Evolutionary conservation across 2,888 invertebrate genomes (phyloP).

Genomic region (Cheilosia grossa): DNA sequence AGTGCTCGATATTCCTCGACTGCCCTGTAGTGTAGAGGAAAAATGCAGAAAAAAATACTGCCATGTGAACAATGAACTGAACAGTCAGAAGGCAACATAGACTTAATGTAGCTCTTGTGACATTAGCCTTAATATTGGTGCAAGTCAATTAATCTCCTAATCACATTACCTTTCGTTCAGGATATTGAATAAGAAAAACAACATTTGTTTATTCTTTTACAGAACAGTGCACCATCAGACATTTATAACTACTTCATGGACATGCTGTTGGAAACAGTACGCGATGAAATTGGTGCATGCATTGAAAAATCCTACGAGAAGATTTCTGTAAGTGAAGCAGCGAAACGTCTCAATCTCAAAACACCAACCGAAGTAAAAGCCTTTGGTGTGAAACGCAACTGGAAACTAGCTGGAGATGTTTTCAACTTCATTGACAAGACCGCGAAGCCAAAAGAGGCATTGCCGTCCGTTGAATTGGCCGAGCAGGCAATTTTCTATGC

Average conservation of each 20-base stretch:
- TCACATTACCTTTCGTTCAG: neutral
- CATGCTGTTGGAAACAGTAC: constrained; percentile 95
- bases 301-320: constrained; percentile 98
- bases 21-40: neutral
- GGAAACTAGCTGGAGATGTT: constrained; percentile 91
- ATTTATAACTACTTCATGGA: constrained; percentile 99
- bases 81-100: too few relatives aligned
- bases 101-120: too few relatives aligned
- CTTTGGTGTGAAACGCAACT: constrained; percentile 93
- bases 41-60: too few relatives aligned
- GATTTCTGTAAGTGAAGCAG: constrained; percentile 93
- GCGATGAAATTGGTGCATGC: constrained; percentile 98
- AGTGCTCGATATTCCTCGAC: too few relatives aligned
- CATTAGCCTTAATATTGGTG: too few relatives aligned
- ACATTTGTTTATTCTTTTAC: constrained; percentile 78
- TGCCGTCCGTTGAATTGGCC: constrained; percentile 95
- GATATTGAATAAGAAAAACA: neutral
- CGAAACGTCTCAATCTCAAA: constrained; percentile 93
- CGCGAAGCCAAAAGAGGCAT: constrained; percentile 89
- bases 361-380: constrained; percentile 90
- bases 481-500: constrained; percentile 98
- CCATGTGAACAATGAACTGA: too few relatives aligned
- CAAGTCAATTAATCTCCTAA: neutral
- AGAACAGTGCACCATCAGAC: constrained; percentile 97
- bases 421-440: constrained; percentile 92